Evolutionary conservation across 2,888 invertebrate species (phyloP).

Genomic region (Meliscaeva auricollis): DNA sequence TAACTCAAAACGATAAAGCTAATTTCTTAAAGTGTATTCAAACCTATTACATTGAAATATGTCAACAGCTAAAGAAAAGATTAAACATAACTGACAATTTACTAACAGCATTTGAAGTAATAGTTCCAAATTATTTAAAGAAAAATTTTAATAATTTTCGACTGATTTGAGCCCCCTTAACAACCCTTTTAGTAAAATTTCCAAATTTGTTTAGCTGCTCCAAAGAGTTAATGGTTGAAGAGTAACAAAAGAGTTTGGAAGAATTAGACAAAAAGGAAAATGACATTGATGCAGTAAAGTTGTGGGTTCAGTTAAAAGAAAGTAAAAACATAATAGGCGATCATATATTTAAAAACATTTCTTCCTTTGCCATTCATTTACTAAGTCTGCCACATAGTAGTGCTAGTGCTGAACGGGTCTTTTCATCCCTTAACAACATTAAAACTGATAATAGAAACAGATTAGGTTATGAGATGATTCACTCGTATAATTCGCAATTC

Average conservation of each 20-base stretch:
- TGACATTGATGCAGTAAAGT: neutral
- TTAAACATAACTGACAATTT: neutral
- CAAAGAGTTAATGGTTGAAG: neutral
- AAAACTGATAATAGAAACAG: neutral
- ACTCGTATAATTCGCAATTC: too few species aligned
- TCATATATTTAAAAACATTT: neutral
- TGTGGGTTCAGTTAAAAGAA: neutral
- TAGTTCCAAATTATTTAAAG: neutral
- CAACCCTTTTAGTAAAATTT: neutral
- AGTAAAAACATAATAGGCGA: neutral
- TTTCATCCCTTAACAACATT: neutral
- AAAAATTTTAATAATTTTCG: neutral
- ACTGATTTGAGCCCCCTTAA: neutral
- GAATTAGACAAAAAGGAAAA: neutral
- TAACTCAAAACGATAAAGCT: neutral
- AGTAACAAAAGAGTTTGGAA: neutral
- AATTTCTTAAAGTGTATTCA: conserved; percentile 4
- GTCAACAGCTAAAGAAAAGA: neutral
- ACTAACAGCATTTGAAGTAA: neutral
- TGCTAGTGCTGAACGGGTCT: neutral
- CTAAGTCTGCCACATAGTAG: neutral
- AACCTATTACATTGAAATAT: conserved; percentile 11
- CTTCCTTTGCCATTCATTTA: neutral
- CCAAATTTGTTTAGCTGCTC: neutral
- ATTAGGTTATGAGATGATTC: too few species aligned